Evolutionary conservation across 2,113 vertebrate species (phyloP), one percentile per base, ranked within the genome.

Genomic region (Pterocles gutturalis): DNA sequence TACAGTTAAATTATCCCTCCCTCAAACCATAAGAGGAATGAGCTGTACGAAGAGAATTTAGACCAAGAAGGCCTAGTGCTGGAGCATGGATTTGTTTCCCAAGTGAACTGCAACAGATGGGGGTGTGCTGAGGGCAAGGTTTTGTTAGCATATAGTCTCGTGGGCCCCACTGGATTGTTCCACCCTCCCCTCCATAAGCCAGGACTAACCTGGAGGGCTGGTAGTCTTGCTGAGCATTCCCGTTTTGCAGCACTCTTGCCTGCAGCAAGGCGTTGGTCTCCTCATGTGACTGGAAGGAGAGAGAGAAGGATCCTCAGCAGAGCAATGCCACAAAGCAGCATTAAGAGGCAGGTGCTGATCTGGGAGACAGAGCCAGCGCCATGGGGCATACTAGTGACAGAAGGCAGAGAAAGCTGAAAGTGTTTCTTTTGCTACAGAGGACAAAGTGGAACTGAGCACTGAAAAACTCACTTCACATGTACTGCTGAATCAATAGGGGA

Each of bases 221-320:
- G 69, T 95, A 98, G 87, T 98, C 98, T 58, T 97, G 94, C 33
- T 97, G 97, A 29, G 96, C 72, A 43, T 95, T 98, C 78, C 98
- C 98, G 15, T 98, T 98, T 80, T 98, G 97, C 64, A 98, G 84
- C 38, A 93, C 48, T 6, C 94, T 96, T 7, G 98, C 98, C 54
- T 98, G 98, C 77, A 99, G 97, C 93, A 99, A 96, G 17, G 97
- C 96, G 3, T 96, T 98, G 83, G 98, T 96, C 71, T 99, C 99
- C 88, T 98, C 96, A 0, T 96, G 97, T 36, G 96, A 93, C 91
- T 97, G 71, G 51, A 97, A 98, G 97, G 97, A 78, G 65, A 96
- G 87, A 86, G 83, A 62, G 69, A n/a, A n/a, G 62, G 64, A 43
- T 11, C 49, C 13, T 96, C 45, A 83, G 75, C 58, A 84, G 28